phyloP scores from a whole-genome alignment of 2,888 invertebrate species.

The Drosophila paracracens region DNA sequence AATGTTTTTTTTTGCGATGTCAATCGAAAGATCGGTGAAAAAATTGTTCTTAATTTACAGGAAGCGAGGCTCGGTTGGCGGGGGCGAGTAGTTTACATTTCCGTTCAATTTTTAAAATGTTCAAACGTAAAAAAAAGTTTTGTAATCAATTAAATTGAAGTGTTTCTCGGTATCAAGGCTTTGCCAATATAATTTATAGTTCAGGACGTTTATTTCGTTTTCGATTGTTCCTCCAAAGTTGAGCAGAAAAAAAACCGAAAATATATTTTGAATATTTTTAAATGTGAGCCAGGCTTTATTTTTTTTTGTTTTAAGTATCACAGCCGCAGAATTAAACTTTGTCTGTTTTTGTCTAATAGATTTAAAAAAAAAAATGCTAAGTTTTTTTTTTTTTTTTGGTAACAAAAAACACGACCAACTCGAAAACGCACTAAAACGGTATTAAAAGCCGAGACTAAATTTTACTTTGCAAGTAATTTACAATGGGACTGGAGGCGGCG shows the following conservation, averaged over 20 bases:
- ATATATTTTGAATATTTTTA: slow-evolving; percentile 19
- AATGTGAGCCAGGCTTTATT: neutral
- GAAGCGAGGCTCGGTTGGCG: slow-evolving; percentile 58
- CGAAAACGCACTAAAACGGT: slow-evolving; percentile 84
- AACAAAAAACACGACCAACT: slow-evolving; percentile 82
- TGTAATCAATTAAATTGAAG: neutral
- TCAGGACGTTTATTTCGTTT: slow-evolving; percentile 7
- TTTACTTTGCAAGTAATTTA: slow-evolving; percentile 83
- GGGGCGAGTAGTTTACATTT: slow-evolving; percentile 84
- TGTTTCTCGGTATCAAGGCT: neutral
- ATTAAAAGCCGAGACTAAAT: slow-evolving; percentile 83
- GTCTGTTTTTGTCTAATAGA: slow-evolving; percentile 8
- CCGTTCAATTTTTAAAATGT: slow-evolving; percentile 65
- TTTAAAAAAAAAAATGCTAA: slow-evolving; percentile 15
- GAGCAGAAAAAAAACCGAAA: slow-evolving; percentile 20
- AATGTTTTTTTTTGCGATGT: slow-evolving; percentile 17
- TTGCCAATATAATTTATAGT: slow-evolving; percentile 4
- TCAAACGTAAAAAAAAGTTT: slow-evolving; percentile 33
- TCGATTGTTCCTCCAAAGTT: neutral
- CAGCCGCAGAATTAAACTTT: slow-evolving; percentile 45
- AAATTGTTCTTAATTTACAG: slow-evolving; percentile 43
- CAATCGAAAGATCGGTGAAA: neutral
- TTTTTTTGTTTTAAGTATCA: slow-evolving; percentile 36
- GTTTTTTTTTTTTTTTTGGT: slow-evolving; percentile 47
- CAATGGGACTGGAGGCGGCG: slow-evolving; percentile 58